Evolutionary conservation across 2,888 invertebrate genomes (phyloP), one percentile per base, ranked within the genome.

Genomic region (Cryptophagus acutangulus): DNA sequence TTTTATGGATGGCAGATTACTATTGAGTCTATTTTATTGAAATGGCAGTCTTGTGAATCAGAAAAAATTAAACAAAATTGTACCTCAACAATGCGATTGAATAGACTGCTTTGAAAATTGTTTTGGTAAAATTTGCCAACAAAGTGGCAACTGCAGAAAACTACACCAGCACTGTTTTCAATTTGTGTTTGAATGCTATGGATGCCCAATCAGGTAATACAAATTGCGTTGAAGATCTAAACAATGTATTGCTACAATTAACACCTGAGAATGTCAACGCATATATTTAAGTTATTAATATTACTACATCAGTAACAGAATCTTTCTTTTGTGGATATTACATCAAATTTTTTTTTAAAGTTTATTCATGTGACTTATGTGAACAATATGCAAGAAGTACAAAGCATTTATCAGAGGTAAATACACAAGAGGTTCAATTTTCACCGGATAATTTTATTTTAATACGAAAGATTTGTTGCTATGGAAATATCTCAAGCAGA

Each of bases 21-120:
- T n/a, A n/a, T n/a, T n/a, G n/a, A n/a, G n/a, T n/a, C n/a, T n/a
- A n/a, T n/a, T n/a, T n/a, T n/a, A n/a, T n/a, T n/a, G n/a, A n/a
- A n/a, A n/a, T n/a, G n/a, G n/a, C n/a, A n/a, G n/a, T n/a, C n/a
- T n/a, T n/a, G 12, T 26, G 26, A 13, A 3, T 26, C 3, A 26
- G 26, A 12, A n/a, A 4, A n/a, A 3, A 26, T 26, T 4, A n/a
- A 26, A 4, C 10, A 3, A 13, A 12, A 6, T 15, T 42, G 30
- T 35, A 9, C 45, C 18, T 43, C 24, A 29, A 45, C 48, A 6
- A 36, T 43, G 17, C 17, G 38, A 8, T 28, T 46, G 6, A 38
- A 41, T 16, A 34, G 44, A 47, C 33, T 17, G 29, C n/a, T 28
- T 46, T 16, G 44, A 47, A 36, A 47, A 47, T 36, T 44, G 33